Evolutionary conservation across 2,797 vertebrate genomes (phyloP).

Genomic region (Phalloptychus januarius): DNA sequence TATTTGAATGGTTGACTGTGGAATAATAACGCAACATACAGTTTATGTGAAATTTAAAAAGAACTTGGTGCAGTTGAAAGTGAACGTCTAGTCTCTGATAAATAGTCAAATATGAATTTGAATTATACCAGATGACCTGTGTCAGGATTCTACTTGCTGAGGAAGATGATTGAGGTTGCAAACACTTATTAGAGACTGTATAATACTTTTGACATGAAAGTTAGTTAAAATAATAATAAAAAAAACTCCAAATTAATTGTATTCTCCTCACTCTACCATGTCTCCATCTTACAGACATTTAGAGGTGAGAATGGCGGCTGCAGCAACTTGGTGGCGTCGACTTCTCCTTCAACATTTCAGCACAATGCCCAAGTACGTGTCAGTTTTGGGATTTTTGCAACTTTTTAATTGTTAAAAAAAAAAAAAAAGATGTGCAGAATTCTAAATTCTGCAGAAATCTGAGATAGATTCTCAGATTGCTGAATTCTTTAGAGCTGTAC

Average conservation of each 20-base stretch:
- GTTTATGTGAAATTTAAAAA: not conserved
- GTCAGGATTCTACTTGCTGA: not conserved
- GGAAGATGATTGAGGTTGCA: not conserved
- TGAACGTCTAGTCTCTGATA: too few relatives aligned
- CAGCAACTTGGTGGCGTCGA: slow-evolving; percentile 78
- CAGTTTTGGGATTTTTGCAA: not conserved
- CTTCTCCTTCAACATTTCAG: slow-evolving; percentile 72
- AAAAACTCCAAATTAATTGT: not conserved
- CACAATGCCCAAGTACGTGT: slow-evolving; percentile 73
- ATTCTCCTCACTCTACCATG: not conserved
- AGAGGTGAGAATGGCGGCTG: slow-evolving; percentile 87
- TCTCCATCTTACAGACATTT: slow-evolving; percentile 67
- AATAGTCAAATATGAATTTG: not conserved
- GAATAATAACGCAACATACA: too few relatives aligned
- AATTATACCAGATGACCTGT: not conserved
- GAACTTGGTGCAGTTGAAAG: too few relatives aligned
- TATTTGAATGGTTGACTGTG: too few relatives aligned
- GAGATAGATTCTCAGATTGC: too few relatives aligned
- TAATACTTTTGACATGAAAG: not conserved
- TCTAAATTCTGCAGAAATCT: not conserved
- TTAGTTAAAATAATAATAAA: not conserved
- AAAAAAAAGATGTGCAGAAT: not conserved
- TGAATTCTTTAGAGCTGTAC: not conserved
- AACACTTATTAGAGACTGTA: not conserved
- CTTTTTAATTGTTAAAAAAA: not conserved